These are phyloP conservation scores for Nematopogon swammerdamellus DNA, from an alignment of 2,888 invertebrate genomes.

Conservation along the genomic window DNA sequence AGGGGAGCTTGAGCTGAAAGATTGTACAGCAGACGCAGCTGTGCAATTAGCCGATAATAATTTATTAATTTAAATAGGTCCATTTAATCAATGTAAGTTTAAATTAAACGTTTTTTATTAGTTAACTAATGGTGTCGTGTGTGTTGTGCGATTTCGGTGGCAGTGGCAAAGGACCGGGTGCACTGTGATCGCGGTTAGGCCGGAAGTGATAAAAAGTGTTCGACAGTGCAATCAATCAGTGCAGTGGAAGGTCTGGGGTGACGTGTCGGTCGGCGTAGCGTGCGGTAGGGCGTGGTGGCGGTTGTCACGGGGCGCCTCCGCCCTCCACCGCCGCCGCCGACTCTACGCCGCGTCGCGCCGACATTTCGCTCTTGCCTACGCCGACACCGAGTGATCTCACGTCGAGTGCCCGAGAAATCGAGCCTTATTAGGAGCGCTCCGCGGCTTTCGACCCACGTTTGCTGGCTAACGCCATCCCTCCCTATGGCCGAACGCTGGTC, in stretches of 20 bases:
- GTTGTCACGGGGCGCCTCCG: constrained; percentile 10
- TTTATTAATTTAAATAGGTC: constrained; percentile 52
- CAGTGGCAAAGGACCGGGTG: neutral
- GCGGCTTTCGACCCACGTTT: neutral
- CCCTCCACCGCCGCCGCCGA: neutral
- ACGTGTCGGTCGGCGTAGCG: constrained; percentile 20
- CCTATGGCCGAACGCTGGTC: neutral
- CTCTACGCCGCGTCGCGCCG: neutral
- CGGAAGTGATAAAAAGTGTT: constrained; percentile 21
- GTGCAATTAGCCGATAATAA: constrained; percentile 37
- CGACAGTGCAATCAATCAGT: constrained; percentile 18
- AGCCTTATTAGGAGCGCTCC: neutral
- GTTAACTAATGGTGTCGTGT: constrained; percentile 12
- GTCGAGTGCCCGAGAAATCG: neutral
- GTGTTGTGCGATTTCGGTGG: constrained; percentile 16
- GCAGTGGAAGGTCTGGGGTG: constrained; percentile 45
- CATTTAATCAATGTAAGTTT: constrained; percentile 53
- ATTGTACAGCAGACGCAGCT: constrained; percentile 50
- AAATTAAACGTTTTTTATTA: constrained; percentile 11
- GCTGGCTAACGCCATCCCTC: neutral
- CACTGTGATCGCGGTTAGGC: neutral
- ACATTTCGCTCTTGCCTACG: neutral
- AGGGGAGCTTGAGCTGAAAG: constrained; percentile 47
- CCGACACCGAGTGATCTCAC: neutral
- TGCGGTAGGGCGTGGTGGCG: constrained; percentile 56